Conservation (phyloP, 2,797 vertebrate genomes). For the Gouania willdenowi region DNA sequence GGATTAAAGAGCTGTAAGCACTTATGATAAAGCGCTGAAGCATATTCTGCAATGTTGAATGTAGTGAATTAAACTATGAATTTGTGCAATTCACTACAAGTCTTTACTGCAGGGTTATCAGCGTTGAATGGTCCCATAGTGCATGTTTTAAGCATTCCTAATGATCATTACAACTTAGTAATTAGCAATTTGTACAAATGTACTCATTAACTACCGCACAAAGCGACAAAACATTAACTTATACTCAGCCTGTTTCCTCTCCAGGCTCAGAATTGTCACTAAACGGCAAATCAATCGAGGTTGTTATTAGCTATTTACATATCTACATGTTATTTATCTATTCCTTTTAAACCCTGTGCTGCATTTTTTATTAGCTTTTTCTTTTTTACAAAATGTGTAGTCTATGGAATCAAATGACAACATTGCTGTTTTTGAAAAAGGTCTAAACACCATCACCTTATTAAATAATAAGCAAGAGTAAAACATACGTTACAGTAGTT, state of each 20-base stretch:
- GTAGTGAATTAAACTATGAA: not conserved
- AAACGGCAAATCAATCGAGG: not conserved
- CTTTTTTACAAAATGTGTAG: not conserved
- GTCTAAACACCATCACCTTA: no score
- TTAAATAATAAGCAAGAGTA: no score
- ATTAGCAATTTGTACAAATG: slow-evolving; percentile 1
- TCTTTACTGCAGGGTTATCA: not conserved
- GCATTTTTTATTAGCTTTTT: no score
- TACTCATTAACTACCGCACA: slow-evolving; percentile 1
- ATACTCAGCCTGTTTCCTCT: not conserved
- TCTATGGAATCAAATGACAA: no score
- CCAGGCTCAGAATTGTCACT: not conserved
- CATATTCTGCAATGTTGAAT: slow-evolving; percentile 1
- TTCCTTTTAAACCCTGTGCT: no score
- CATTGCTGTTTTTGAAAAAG: no score
- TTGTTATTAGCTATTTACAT: not conserved
- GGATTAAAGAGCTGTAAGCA: not conserved
- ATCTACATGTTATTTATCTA: not conserved
- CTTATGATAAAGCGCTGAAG: not conserved
- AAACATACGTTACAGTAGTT: no score
- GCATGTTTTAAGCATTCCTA: not conserved
- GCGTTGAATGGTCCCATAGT: not conserved
- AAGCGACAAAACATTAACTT: not conserved
- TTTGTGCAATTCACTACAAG: not conserved
- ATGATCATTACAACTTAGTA: not conserved